Evolutionary conservation across 2,797 vertebrate genomes (phyloP).

Genomic region (Lutjanus argentimaculatus): DNA sequence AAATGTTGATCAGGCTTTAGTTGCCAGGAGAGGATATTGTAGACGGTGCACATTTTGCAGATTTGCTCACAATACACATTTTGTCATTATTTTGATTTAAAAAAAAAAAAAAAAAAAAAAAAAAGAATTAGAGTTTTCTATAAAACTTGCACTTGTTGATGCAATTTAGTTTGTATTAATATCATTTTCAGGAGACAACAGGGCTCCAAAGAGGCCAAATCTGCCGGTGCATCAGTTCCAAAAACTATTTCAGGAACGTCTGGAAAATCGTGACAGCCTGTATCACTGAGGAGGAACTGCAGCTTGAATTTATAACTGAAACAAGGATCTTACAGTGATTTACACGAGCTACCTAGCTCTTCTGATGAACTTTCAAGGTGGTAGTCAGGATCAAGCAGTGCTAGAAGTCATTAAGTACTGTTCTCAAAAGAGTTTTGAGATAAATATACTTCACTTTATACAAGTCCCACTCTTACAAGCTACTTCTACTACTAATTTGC

Average conservation of each 20-base stretch:
- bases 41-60: not conserved
- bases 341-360: not conserved
- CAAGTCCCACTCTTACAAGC: too few species aligned
- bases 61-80: too few species aligned
- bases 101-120: too few species aligned
- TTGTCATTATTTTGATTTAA: too few species aligned
- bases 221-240: not conserved
- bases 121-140: not conserved
- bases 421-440: not conserved
- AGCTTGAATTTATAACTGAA: not conserved
- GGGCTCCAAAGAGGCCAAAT: not conserved
- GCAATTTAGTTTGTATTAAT: not conserved
- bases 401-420: not conserved
- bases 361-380: not conserved
- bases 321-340: not conserved
- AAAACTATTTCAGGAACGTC: not conserved
- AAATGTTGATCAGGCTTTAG: not conserved
- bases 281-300: not conserved
- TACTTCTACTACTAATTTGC: too few species aligned
- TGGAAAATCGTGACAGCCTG: not conserved
- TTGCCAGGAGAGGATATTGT: not conserved
- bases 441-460: not conserved
- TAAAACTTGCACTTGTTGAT: not conserved
- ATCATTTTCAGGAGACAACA: not conserved
- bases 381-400: not conserved